Conservation (phyloP, 2,113 vertebrate species). For the Tapirus terrestris region DNA sequence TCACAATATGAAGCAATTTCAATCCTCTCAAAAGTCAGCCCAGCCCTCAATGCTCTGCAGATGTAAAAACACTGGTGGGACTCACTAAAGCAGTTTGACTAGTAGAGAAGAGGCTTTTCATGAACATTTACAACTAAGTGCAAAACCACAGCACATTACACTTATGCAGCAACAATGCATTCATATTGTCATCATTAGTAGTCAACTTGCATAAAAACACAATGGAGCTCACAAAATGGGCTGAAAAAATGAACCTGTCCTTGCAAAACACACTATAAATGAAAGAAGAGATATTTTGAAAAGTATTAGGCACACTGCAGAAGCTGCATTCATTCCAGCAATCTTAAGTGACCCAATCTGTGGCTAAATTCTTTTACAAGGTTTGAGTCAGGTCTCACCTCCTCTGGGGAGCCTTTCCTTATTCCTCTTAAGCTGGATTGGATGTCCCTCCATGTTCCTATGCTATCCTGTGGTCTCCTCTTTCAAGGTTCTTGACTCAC, state of each 20-base stretch:
- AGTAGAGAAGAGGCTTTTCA: constrained; percentile 89
- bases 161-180: constrained; percentile 92
- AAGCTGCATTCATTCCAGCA: constrained; percentile 83
- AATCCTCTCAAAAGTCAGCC: constrained; percentile 89
- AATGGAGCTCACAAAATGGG: constrained; percentile 90
- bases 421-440: neutral
- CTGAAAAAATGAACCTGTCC: constrained; percentile 76
- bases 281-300: constrained; percentile 83
- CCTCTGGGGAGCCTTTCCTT: neutral
- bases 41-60: constrained; percentile 88
- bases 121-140: constrained; percentile 90
- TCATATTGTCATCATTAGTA: constrained; percentile 94
- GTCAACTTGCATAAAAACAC: constrained; percentile 90
- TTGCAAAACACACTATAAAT: constrained; percentile 80
- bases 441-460: neutral
- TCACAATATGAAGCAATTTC: constrained; percentile 96
- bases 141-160: constrained; percentile 95
- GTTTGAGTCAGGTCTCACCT: neutral
- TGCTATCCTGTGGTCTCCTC: neutral
- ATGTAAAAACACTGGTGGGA: constrained; percentile 90
- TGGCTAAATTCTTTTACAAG: neutral
- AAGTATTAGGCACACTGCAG: constrained; percentile 89
- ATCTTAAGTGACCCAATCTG: constrained; percentile 73
- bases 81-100: constrained; percentile 92
- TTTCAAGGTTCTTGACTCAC: neutral